Base-by-base conservation (phyloP, 1,140 invertebrate genomes). In the Hyles vespertilio region DNA sequence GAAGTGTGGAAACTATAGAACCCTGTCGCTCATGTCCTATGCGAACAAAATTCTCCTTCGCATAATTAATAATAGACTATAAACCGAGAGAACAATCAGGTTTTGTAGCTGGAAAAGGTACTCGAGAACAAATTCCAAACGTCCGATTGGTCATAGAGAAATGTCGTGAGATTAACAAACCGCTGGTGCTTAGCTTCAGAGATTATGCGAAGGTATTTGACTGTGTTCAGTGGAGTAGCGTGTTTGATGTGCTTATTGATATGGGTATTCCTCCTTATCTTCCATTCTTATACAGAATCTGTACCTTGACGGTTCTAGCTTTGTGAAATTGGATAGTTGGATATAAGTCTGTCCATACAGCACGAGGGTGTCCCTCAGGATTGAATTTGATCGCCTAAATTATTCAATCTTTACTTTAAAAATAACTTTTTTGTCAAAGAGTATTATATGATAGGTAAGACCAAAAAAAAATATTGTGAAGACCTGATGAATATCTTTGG, bases 101-200 rank as follows among this genome's bases (percentile, higher is more conserved):
- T 9, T 70, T 70, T 51, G 65, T 70, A 2, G 58, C 48, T 11
- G 62, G 60, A 8, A 69, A 54, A 56, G 67, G 62, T 8, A 72
- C 61, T 3, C 50, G 67, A 1, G 64, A 67, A 34, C 64, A 72
- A 44, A 63, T 72, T 11, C 22, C 70, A 1, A 69, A 63, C 12
- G 44, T 73, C 32, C 58, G 65, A 0, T 54, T 61, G 11, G 8
- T 66, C 10, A 65, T 67, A 3, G 67, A 72, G 40, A 72, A 66
- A 32, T 52, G 51, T 40, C 5, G 61, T 2, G 58, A 65, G 52
- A 59, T 67, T 44, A 67, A 66, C 46, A 60, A 47, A 8, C 46
- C 46, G 1, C 22, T 22, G 22, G 22, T 22, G 22, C 22, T 22
- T 22, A 22, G 22, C 22, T 22, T 22, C 22, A 22, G 22, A 22